Evolutionary conservation across 2,888 invertebrate genomes (phyloP), one percentile per base, ranked within the genome.

Genomic region (Polylopha cassiicola): DNA sequence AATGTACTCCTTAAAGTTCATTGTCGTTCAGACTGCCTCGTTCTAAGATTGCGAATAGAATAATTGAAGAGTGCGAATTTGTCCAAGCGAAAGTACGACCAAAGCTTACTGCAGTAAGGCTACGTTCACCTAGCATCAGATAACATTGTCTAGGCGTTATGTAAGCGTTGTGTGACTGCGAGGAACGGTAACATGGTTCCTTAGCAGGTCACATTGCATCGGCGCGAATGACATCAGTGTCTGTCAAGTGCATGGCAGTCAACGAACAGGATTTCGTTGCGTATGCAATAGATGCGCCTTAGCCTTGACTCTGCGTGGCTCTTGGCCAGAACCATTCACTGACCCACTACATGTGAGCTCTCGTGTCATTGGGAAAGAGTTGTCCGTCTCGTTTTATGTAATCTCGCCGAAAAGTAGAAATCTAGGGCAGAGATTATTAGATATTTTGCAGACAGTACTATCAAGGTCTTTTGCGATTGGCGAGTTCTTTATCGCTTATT

Each of bases 171-270:
- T 73, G 71, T 67, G 72, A 74, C 64, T 76, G 66, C 65, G 58
- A 65, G 62, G 73, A 82, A 82, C 78, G 73, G 80, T 82, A 77
- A 77, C 73, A 68, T 77, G 69, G 76, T 73, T 73, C 72, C 69
- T 73, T 74, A 77, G 74, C 80, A 76, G 84, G 79, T 82, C 82
- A 75, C 73, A 72, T 64, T 72, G 68, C 73, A 72, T 63, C 71
- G 68, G 70, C 73, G 73, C 74, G 67, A 73, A 77, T 81, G 79
- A 77, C 81, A 81, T 78, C 78, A 77, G 68, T 64, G 57, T 64
- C 69, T 74, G 78, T 79, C 82, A 81, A 84, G 77, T 79, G 74
- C 76, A 78, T 65, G 61, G 65, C 60, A 79, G 81, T 79, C 76
- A 75, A 75, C 69, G 77, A 77, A 77, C 82, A 82, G 81, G 79